These are phyloP conservation scores for Eudyptes chrysolophus DNA, from an alignment of 2,113 vertebrate genomes.

Conservation along the genomic window DNA sequence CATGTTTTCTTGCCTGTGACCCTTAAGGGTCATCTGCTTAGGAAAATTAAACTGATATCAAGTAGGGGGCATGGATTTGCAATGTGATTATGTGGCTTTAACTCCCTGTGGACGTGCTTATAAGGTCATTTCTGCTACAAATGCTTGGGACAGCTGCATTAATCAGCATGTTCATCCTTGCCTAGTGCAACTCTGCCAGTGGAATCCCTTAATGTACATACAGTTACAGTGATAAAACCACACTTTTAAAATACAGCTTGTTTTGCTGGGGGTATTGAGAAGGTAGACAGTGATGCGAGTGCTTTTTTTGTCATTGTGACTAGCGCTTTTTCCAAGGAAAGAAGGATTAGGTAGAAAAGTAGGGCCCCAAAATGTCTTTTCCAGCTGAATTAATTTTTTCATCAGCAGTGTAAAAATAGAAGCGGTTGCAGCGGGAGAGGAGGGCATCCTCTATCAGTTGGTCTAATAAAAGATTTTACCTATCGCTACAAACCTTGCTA, in stretches of 20 bases:
- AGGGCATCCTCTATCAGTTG: neutral
- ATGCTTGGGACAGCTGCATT: conserved; percentile 24
- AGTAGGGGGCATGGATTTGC: neutral
- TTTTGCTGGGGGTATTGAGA: neutral
- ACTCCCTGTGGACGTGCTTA: neutral
- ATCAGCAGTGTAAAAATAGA: neutral
- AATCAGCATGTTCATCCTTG: neutral
- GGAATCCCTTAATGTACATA: neutral
- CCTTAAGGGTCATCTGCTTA: neutral
- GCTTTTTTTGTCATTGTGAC: neutral
- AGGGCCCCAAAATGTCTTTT: neutral
- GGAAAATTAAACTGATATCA: conserved; percentile 22
- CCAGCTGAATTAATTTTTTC: neutral
- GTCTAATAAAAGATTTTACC: neutral
- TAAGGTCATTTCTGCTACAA: conserved; percentile 1
- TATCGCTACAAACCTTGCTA: neutral
- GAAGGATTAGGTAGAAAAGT: neutral
- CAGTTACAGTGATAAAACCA: neutral
- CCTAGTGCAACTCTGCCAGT: neutral
- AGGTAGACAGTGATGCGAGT: neutral
- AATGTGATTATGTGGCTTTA: conserved; percentile 15
- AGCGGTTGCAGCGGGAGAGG: neutral
- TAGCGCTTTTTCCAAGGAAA: neutral
- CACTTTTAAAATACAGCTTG: neutral
- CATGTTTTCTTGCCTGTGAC: neutral